Conservation (phyloP, 2,797 vertebrate species). For the Melopsittacus undulatus region DNA sequence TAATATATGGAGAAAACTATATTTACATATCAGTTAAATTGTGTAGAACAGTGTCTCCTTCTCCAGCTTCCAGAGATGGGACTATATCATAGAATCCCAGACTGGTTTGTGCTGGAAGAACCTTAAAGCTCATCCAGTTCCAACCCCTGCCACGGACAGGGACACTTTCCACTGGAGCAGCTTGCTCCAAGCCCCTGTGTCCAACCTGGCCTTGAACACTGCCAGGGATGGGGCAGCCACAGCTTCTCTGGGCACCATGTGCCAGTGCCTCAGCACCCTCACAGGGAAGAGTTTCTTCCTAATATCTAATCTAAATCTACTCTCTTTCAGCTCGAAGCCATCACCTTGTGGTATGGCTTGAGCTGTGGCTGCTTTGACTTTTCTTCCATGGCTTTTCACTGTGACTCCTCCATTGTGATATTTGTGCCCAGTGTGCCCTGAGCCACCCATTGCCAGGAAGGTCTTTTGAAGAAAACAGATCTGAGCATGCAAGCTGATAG, state of each 20-base stretch:
- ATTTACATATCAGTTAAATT: neutral
- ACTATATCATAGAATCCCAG: neutral
- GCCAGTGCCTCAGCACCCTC: neutral
- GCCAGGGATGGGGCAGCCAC: neutral
- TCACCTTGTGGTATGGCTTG: neutral
- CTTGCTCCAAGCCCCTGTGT: neutral
- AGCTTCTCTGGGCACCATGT: neutral
- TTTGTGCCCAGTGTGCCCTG: neutral
- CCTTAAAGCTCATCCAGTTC: neutral
- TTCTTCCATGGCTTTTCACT: neutral
- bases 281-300: neutral
- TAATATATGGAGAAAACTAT: neutral
- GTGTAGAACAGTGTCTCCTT: rapidly evolving
- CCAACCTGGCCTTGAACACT: neutral
- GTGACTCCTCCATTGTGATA: neutral
- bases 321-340: neutral
- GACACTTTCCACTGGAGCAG: neutral
- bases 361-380: neutral
- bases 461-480: neutral
- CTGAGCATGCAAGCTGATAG: neutral
- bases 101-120: neutral
- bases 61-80: neutral
- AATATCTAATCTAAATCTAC: neutral
- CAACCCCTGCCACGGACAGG: neutral
- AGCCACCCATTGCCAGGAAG: neutral